Evolutionary conservation across 2,888 invertebrate genomes (phyloP).

Genomic region (Ichneumon xanthorius): DNA sequence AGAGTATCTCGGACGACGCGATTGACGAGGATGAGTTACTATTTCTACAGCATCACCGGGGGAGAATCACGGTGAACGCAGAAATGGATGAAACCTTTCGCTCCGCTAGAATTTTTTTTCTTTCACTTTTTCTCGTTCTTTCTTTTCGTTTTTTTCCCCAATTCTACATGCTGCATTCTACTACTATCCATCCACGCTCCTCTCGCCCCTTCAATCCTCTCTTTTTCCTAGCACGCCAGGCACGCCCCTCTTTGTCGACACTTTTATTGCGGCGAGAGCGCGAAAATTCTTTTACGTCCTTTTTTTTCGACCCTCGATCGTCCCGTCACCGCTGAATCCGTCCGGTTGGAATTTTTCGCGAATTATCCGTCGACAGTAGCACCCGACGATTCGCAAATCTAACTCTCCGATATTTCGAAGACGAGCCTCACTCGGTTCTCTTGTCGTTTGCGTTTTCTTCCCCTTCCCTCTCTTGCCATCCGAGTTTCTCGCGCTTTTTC

Average conservation of each 20-base stretch:
- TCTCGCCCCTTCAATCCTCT: slow-evolving; percentile 34
- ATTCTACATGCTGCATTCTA: slow-evolving; percentile 48
- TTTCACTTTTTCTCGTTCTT: slow-evolving; percentile 5
- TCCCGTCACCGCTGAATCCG: slow-evolving; percentile 38
- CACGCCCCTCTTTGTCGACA: slow-evolving; percentile 73
- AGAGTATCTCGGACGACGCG: slow-evolving; percentile 46
- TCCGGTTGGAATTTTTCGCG: slow-evolving; percentile 58
- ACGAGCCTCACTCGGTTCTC: slow-evolving; percentile 46
- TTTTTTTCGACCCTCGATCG: slow-evolving; percentile 48
- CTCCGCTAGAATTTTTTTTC: slow-evolving; percentile 32
- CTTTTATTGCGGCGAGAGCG: slow-evolving; percentile 72
- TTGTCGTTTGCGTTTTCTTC: slow-evolving; percentile 43
- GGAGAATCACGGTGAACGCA: slow-evolving; percentile 56
- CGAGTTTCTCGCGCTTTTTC: slow-evolving; percentile 41
- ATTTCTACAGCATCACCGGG: slow-evolving; percentile 50
- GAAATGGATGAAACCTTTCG: slow-evolving; percentile 57
- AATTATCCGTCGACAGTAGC: slow-evolving; percentile 62
- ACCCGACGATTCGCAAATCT: slow-evolving; percentile 22
- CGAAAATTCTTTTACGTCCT: slow-evolving; percentile 42
- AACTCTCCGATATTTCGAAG: slow-evolving; percentile 60
- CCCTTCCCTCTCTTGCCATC: not conserved
- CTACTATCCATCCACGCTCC: slow-evolving; percentile 24
- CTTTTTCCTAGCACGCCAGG: slow-evolving; percentile 38
- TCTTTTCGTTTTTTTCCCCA: slow-evolving; percentile 33
- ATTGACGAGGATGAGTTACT: slow-evolving; percentile 65